Base-by-base conservation (phyloP, 2,888 invertebrate species). In the Leptopilina myrica region DNA sequence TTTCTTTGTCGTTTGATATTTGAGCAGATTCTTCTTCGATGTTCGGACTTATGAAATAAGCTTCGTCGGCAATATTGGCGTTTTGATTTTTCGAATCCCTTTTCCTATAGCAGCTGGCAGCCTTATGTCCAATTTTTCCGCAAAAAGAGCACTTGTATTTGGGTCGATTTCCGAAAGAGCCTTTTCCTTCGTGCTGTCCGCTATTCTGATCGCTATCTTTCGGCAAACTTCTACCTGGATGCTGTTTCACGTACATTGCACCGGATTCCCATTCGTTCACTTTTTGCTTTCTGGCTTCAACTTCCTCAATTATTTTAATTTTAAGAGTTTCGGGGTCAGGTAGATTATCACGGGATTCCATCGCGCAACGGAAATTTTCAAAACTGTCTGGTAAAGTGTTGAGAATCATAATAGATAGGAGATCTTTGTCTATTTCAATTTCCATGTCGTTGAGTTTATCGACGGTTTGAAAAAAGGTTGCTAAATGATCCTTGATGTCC, bases 401-500 rank as follows among this genome's bases (percentile, higher is more conserved):
- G 5, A 75, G 65, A 2, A 84, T n/a, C 79, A 82, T 82, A 14
- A 82, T 64, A 9, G 76, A 67, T 3, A 82, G 66, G 0, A 84
- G 64, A 33, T 84, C 82, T 49, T 14, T 56, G n/a, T n/a, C n/a
- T 26, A 53, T 26, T 49, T 49, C 26, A 33, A 75, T 53, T 8
- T 53, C 53, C 49, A 64, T 76, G 14, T 20, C 62, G 1, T 14
- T 40, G 12, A 49, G 40, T 15, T 64, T 76, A 62, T 49, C 76
- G 14, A 65, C 64, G 4, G 43, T 53, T 2, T 76, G 53, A 14
- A 49, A 53, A 15, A 64, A 76, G 8, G 46, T 11, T 1, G 65
- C 12, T 1, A 76, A 14, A 8, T 76, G 64, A 12, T 64, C n/a
- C 20, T 15, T 59, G 14, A 76, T 53, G 40, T 76, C 40, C 5